Conservation (phyloP, 2,888 invertebrate species). For the Thecocarcelia acutangulata region DNA sequence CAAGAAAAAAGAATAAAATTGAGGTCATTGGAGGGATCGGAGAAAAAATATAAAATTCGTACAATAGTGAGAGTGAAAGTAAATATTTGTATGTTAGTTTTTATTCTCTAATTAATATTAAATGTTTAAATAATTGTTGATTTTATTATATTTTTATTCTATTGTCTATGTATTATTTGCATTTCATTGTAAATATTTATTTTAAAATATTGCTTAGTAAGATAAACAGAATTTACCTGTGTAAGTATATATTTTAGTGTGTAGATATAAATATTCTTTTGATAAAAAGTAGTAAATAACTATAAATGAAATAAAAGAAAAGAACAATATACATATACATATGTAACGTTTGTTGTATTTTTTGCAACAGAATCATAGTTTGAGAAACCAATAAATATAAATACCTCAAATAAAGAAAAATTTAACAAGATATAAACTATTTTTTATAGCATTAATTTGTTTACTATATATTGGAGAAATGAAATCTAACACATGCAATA, state of each 20-base stretch:
- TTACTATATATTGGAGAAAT: no score
- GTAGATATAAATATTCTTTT: conserved; percentile 22
- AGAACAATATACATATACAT: not conserved
- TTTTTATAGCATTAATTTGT: no score
- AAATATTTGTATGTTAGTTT: conserved; percentile 38
- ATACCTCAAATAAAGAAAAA: no score
- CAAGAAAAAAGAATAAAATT: no score
- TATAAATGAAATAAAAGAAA: conserved; percentile 20
- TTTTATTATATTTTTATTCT: conserved; percentile 36
- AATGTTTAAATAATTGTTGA: conserved; percentile 58
- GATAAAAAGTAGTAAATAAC: conserved; percentile 36
- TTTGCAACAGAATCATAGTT: not conserved
- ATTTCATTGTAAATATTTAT: conserved; percentile 57
- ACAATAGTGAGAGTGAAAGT: conserved; percentile 20
- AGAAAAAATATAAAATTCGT: no score
- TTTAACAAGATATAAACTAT: no score
- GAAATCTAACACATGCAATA: no score
- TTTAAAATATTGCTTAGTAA: conserved; percentile 40
- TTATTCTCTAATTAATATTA: conserved; percentile 58
- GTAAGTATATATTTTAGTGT: conserved; percentile 12
- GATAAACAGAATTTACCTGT: conserved; percentile 18
- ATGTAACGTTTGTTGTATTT: not conserved
- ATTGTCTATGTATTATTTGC: conserved; percentile 57
- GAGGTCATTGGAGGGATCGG: no score
- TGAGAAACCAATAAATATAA: no score